These are phyloP conservation scores for Phaonia tiefii DNA, from an alignment of 2,888 invertebrate genomes.

Conservation along the genomic window DNA sequence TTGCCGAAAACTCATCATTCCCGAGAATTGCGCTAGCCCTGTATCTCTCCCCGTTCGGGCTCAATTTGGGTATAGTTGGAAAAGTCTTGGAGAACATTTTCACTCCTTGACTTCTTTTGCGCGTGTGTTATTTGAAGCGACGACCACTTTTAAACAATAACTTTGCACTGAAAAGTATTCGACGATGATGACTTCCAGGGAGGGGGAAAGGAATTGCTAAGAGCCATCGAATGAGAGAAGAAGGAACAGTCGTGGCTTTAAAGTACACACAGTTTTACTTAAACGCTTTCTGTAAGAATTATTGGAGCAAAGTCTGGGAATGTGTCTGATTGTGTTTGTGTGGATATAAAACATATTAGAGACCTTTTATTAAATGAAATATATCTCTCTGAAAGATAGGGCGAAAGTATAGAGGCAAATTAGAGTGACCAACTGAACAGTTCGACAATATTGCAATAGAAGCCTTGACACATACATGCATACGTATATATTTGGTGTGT, in stretches of 20 bases:
- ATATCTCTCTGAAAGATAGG: background rate
- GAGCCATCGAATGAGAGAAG: too few species aligned
- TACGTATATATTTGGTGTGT: too few species aligned
- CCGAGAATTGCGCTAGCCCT: background rate
- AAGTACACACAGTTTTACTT: too few species aligned
- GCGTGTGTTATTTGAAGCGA: constrained; percentile 43
- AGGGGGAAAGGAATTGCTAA: too few species aligned
- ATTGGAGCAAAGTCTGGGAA: too few species aligned
- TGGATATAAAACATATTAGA: constrained; percentile 6
- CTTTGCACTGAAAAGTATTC: constrained; percentile 1
- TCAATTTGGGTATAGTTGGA: constrained; percentile 39
- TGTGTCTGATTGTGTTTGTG: background rate
- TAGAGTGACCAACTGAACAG: background rate
- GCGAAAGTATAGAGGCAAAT: background rate
- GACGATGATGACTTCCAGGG: background rate
- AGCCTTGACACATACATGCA: too few species aligned
- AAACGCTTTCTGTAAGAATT: too few species aligned
- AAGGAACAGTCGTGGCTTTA: too few species aligned
- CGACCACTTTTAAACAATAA: constrained; percentile 42
- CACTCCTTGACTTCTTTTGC: constrained; percentile 52
- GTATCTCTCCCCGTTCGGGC: background rate
- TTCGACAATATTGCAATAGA: too few species aligned
- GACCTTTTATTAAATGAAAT: constrained; percentile 4
- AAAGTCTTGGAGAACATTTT: constrained; percentile 46
- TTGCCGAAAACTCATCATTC: constrained; percentile 28